These are phyloP conservation scores for Karalla daura DNA, from an alignment of 2,797 vertebrate genomes.

Conservation along the genomic window DNA sequence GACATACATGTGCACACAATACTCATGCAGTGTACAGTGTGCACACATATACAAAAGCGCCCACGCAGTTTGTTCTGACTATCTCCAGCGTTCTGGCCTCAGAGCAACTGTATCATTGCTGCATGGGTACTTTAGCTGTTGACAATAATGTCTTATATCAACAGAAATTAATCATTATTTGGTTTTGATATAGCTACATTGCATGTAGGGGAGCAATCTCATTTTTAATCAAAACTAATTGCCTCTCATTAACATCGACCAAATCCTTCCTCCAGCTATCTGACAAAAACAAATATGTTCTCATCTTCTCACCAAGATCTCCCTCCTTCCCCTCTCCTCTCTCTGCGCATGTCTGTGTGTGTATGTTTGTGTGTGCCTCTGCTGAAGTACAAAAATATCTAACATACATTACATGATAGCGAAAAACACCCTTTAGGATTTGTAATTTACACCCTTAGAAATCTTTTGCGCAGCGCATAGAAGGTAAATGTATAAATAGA, in stretches of 20 bases:
- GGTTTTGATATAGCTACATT: conserved; percentile 70
- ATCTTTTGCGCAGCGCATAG: not conserved
- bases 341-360: not conserved
- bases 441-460: not conserved
- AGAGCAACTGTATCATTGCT: conserved; percentile 53
- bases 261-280: conserved; percentile 75
- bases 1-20: conserved; percentile 36
- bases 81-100: conserved; percentile 47
- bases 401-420: not conserved
- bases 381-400: not conserved
- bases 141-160: conserved; percentile 68
- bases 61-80: conserved; percentile 37
- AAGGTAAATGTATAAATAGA: not conserved
- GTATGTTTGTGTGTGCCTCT: not conserved
- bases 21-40: conserved; percentile 6
- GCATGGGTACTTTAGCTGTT: conserved; percentile 55
- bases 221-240: conserved; percentile 83
- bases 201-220: conserved; percentile 68
- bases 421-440: not conserved
- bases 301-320: conserved; percentile 61
- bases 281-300: conserved; percentile 77
- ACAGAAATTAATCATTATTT: conserved; percentile 76
- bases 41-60: conserved; percentile 2
- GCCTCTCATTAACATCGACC: conserved; percentile 74
- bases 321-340: conserved; percentile 1